Conservation (phyloP, 2,113 vertebrate genomes). For the Corythornis vintsioides region DNA sequence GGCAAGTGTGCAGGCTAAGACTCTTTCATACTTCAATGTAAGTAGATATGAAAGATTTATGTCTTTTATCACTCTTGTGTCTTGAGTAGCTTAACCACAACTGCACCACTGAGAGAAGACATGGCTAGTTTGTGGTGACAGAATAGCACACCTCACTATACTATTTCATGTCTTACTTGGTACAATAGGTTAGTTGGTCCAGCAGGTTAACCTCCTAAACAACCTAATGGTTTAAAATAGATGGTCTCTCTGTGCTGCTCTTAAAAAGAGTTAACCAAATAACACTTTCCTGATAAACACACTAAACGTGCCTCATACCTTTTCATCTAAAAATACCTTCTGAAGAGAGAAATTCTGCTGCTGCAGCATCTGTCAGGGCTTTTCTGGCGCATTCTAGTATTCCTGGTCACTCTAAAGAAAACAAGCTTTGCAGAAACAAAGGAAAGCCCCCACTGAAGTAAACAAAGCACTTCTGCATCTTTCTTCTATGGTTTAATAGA, state of each 20-base stretch:
- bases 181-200: not conserved
- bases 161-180: not conserved
- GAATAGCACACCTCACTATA: not conserved
- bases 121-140: not conserved
- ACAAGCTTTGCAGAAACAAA: slow-evolving; percentile 17
- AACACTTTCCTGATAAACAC: not conserved
- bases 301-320: not conserved
- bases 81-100: not conserved
- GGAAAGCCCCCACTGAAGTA: slow-evolving; percentile 28
- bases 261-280: not conserved
- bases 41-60: not conserved
- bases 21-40: not conserved
- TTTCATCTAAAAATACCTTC: slow-evolving; percentile 32
- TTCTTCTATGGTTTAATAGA: slow-evolving; percentile 14
- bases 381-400: not conserved
- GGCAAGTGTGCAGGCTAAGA: not conserved
- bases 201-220: not conserved
- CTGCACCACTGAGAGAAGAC: not conserved
- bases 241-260: not conserved
- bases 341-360: slow-evolving; percentile 4
- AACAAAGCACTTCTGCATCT: slow-evolving; percentile 38
- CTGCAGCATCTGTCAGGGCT: slow-evolving; percentile 11
- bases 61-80: not conserved
- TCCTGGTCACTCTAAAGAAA: not conserved
- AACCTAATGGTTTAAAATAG: not conserved